phyloP scores from a whole-genome alignment of 1,140 invertebrate genomes.

The Druon quercuslanigerum region DNA sequence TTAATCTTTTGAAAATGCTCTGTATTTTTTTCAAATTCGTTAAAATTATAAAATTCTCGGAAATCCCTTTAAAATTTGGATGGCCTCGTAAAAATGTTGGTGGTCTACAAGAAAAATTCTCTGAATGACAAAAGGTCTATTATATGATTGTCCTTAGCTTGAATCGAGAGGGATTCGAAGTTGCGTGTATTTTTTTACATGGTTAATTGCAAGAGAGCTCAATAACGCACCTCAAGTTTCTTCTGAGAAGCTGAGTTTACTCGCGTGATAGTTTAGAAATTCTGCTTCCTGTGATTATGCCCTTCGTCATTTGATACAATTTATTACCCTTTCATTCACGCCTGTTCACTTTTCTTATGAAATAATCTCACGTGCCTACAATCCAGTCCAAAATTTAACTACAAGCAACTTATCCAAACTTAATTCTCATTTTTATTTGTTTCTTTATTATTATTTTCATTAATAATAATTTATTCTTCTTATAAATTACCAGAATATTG shows the following conservation, averaged over 20 bases:
- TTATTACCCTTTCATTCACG: conserved; percentile 12
- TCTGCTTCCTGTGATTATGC: conserved; percentile 18
- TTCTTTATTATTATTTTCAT: no score
- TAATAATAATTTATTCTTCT: no score
- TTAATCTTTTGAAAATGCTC: no score
- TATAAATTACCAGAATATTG: no score
- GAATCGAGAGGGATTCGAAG: conserved; percentile 5
- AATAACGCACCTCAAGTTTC: conserved; percentile 52
- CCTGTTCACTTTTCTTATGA: background rate
- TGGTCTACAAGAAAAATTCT: background rate
- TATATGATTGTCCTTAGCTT: conserved; percentile 27
- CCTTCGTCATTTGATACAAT: conserved; percentile 19
- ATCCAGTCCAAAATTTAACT: no score
- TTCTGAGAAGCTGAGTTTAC: conserved; percentile 51
- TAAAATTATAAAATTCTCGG: no score
- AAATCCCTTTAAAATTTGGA: no score
- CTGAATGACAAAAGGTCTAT: conserved; percentile 6
- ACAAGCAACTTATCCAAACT: no score
- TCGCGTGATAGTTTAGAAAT: conserved; percentile 9
- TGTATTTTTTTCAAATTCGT: no score
- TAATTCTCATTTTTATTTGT: no score
- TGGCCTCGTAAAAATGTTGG: background rate
- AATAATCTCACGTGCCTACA: background rate
- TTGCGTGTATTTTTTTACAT: background rate
- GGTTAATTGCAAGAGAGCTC: conserved; percentile 2